Base-by-base conservation (phyloP, 2,888 invertebrate species). In the Harpalus rufipes region DNA sequence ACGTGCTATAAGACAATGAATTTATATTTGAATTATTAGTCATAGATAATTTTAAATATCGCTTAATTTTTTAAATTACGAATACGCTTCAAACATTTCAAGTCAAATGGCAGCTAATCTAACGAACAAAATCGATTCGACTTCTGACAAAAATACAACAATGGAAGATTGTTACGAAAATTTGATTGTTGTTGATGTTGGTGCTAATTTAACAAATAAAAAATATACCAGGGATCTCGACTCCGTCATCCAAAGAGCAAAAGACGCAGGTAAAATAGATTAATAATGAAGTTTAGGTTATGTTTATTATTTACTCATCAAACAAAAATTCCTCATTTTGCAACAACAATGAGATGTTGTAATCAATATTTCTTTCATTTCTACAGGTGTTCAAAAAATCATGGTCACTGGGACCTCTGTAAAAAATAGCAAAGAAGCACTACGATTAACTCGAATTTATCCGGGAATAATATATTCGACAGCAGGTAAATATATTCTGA, bases 401-500 rank as follows among this genome's bases (percentile, higher is more conserved):
- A 97, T 98, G 95, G 97, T 98, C 86, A 97, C 97, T 83, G 97
- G 97, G 76, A 97, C 96, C 87, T 97, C 97, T 87, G 95, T 97
- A 85, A 95, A 96, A 90, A 95, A 95, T 85, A 97, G 97, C 90
- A 97, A 97, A 92, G 98, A 98, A 92, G 97, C 97, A 81, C 92
- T 98, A 86, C 93, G 97, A 90, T 92, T 98, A 87, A 97, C 97
- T 85, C 94, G 97, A 89, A 95, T 98, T 89, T 97, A 97, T 92
- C 97, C 98, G 85, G 96, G 97, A 88, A 96, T 95, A 63, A 94
- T 98, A 88, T 98, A 97, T 91, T 97, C 96, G 81, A 97, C 97
- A 87, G 97, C 97, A 90, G 97, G 97, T 95, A 89, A 90, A 88
- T 87, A 18, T 80, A 1, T 81, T 80, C 18, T 12, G 39, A 74